Evolutionary conservation across 1,140 invertebrate species (phyloP).

Genomic region (Scaptodrosophila lebanonensis): DNA sequence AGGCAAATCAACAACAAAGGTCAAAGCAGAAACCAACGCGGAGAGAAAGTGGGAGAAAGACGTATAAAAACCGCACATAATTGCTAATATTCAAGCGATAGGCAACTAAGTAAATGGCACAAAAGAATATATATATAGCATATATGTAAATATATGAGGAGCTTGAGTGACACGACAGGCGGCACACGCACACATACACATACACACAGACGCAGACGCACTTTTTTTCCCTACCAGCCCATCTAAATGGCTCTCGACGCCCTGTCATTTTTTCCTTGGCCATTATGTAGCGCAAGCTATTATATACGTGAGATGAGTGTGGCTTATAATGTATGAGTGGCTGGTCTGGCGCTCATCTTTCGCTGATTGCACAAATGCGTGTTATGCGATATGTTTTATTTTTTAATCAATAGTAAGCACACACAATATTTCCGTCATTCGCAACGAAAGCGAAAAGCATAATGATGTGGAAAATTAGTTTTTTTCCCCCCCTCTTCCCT

Average conservation of each 20-base stretch:
- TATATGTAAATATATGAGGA: too few species aligned
- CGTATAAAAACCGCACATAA: conserved; percentile 54
- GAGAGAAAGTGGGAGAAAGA: not conserved
- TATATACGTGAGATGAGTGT: not conserved
- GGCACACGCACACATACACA: not conserved
- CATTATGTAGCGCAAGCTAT: too few species aligned
- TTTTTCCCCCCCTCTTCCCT: conserved; percentile 14
- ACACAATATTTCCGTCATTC: conserved; percentile 11
- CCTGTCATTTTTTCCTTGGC: too few species aligned
- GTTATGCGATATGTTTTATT: not conserved
- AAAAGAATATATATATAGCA: conserved; percentile 3
- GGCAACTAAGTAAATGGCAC: conserved; percentile 5
- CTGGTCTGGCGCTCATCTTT: conserved; percentile 7
- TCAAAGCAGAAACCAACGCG: too few species aligned
- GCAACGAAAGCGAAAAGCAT: conserved; percentile 61
- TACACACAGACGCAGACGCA: not conserved
- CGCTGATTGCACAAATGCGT: conserved; percentile 10
- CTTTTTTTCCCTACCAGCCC: conserved; percentile 48
- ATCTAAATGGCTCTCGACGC: too few species aligned
- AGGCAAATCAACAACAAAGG: too few species aligned
- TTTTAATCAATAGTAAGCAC: conserved; percentile 5
- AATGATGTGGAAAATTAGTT: conserved; percentile 71
- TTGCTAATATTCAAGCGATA: conserved; percentile 60
- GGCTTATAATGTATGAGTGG: not conserved
- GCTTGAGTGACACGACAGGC: too few species aligned